Percentiles rank a stretch among this genome's conserved stretches.
Conservation (phyloP, 2,888 invertebrate species). For the Anagyrus pseudococci region DNA sequence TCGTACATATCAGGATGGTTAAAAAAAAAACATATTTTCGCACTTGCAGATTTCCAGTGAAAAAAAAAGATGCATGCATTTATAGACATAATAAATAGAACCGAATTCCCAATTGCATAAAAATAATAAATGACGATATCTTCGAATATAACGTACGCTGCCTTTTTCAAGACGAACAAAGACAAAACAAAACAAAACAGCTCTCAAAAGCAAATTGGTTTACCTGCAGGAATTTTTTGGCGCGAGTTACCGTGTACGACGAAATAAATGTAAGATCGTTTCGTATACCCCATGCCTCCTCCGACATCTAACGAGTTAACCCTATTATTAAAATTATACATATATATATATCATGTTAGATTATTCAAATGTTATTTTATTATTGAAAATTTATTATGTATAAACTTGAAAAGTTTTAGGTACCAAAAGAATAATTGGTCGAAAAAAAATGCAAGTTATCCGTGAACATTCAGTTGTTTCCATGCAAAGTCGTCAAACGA, state of each 20-base stretch:
- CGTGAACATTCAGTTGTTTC: slow-evolving; percentile 15
- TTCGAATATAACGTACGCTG: slow-evolving; percentile 37
- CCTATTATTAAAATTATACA: slow-evolving; percentile 7
- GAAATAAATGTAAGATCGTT: background rate
- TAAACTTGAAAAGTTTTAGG: slow-evolving; percentile 24
- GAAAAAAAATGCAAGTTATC: slow-evolving; percentile 34
- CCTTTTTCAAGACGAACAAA: slow-evolving; percentile 30
- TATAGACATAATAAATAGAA: slow-evolving; percentile 1
- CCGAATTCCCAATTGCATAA: slow-evolving; percentile 19
- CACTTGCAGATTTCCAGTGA: slow-evolving; percentile 35
- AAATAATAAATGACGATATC: slow-evolving; percentile 28
- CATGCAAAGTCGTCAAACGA: slow-evolving; percentile 18
- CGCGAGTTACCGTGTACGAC: slow-evolving; percentile 9
- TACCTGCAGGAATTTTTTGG: too few relatives aligned
- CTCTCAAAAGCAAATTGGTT: slow-evolving; percentile 18
- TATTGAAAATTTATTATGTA: slow-evolving; percentile 13
- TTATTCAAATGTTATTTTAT: slow-evolving; percentile 16
- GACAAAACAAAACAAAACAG: slow-evolving; percentile 16
- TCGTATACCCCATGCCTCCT: slow-evolving; percentile 10
- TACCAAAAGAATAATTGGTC: slow-evolving; percentile 22
- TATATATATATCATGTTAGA: slow-evolving; percentile 16
- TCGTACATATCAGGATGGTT: slow-evolving; percentile 21
- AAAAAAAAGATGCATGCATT: slow-evolving; percentile 7
- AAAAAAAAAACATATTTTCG: slow-evolving; percentile 11
- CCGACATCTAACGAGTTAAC: slow-evolving; percentile 18